A percentile compares a stretch with the other conserved stretches of the same genome.
phyloP scores from a whole-genome alignment of 2,888 invertebrate species.

The Galerucella pusilla region DNA sequence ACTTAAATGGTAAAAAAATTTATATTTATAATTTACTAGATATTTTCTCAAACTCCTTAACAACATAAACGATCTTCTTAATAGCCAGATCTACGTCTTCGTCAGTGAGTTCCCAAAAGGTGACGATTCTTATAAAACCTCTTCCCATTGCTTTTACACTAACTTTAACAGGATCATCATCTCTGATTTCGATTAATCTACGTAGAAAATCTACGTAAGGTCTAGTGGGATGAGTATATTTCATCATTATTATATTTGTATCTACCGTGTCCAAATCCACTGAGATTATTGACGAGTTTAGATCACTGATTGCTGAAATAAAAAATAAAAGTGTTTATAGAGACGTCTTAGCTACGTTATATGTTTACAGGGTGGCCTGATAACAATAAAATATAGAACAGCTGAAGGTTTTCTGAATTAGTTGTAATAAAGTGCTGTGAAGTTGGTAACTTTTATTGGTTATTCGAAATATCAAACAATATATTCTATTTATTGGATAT shows the following conservation, averaged over 20 bases:
- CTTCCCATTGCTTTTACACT: slow-evolving; percentile 65
- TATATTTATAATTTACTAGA: slow-evolving; percentile 29
- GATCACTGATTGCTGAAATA: slow-evolving; percentile 70
- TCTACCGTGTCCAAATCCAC: slow-evolving; percentile 74
- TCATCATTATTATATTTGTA: slow-evolving; percentile 72
- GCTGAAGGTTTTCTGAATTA: too few species aligned
- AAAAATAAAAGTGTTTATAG: slow-evolving; percentile 25
- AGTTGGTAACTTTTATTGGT: too few species aligned
- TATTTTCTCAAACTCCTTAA: slow-evolving; percentile 68
- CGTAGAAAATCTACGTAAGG: slow-evolving; percentile 58
- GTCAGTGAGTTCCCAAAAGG: slow-evolving; percentile 78
- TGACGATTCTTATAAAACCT: slow-evolving; percentile 75
- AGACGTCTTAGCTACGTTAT: too few species aligned
- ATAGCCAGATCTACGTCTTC: slow-evolving; percentile 75
- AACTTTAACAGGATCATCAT: slow-evolving; percentile 67
- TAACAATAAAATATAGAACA: too few species aligned
- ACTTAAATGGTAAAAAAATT: neutral
- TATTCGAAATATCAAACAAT: too few species aligned
- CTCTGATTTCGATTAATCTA: slow-evolving; percentile 65
- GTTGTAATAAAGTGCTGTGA: too few species aligned
- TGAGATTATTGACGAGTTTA: slow-evolving; percentile 71
- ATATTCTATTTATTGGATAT: too few species aligned
- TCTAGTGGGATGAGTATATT: slow-evolving; percentile 28
- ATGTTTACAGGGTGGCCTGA: too few species aligned
- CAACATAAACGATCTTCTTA: slow-evolving; percentile 77